Evolutionary conservation across 2,888 invertebrate genomes (phyloP).

Genomic region (Biston betularia): DNA sequence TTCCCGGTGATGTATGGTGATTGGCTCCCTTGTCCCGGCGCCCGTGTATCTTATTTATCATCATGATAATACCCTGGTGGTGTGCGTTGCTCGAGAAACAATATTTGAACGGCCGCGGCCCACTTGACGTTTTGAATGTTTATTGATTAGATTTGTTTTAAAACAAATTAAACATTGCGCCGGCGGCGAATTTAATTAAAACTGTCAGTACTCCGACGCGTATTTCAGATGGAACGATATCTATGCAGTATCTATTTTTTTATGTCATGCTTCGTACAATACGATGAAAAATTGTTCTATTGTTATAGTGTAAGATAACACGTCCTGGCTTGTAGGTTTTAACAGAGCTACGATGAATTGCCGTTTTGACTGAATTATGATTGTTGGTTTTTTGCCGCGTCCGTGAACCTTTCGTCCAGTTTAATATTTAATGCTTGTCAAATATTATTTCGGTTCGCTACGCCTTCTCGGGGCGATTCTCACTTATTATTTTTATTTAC

Average conservation of each 20-base stretch:
- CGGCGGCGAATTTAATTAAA: constrained; percentile 75
- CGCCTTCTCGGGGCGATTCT: constrained; percentile 62
- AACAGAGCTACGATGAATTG: constrained; percentile 74
- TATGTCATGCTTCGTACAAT: constrained; percentile 60
- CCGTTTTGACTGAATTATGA: constrained; percentile 65
- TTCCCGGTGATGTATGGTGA: constrained; percentile 84
- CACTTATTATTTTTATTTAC: constrained; percentile 70
- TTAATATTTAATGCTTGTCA: constrained; percentile 79
- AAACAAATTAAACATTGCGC: constrained; percentile 74
- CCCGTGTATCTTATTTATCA: constrained; percentile 82
- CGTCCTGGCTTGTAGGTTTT: constrained; percentile 68
- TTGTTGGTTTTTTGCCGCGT: constrained; percentile 64
- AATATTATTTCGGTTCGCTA: constrained; percentile 68
- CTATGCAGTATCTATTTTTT: constrained; percentile 67
- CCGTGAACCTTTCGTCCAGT: constrained; percentile 68
- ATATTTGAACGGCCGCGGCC: constrained; percentile 74
- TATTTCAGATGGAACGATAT: constrained; percentile 57
- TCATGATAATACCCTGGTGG: constrained; percentile 77
- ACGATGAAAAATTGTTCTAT: constrained; percentile 72
- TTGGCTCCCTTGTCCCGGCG: constrained; percentile 81
- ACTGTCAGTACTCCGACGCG: constrained; percentile 62
- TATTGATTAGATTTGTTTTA: constrained; percentile 77
- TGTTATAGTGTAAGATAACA: constrained; percentile 74
- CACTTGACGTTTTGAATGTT: constrained; percentile 71
- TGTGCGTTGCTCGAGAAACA: constrained; percentile 70